phyloP scores from a whole-genome alignment of 2,888 invertebrate species.

The Lasiommata megera region DNA sequence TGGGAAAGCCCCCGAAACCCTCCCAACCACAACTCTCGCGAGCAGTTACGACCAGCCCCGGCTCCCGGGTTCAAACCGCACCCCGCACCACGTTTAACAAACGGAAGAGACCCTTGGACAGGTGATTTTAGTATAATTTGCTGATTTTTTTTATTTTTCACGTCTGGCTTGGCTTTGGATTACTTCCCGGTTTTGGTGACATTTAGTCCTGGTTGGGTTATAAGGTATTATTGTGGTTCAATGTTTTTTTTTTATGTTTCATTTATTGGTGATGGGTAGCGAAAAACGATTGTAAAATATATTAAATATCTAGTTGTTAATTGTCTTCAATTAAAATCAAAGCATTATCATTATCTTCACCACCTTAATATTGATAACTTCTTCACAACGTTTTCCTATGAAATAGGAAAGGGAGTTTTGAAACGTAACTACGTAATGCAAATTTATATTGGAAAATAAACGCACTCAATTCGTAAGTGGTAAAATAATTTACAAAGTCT shows the following conservation, averaged over 20 bases:
- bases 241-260: neutral
- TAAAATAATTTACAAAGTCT: too few relatives aligned
- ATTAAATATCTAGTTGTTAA: too few relatives aligned
- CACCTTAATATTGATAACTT: too few relatives aligned
- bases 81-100: slow-evolving; percentile 67
- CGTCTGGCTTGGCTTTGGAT: slow-evolving; percentile 54
- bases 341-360: too few relatives aligned
- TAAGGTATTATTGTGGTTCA: neutral
- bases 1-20: slow-evolving; percentile 58
- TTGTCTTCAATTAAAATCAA: too few relatives aligned
- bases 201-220: neutral
- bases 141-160: slow-evolving; percentile 41
- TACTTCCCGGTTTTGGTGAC: slow-evolving; percentile 7
- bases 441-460: too few relatives aligned
- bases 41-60: slow-evolving; percentile 27
- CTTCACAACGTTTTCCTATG: too few relatives aligned
- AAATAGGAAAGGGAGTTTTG: too few relatives aligned
- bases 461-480: too few relatives aligned
- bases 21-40: slow-evolving; percentile 25
- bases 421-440: too few relatives aligned
- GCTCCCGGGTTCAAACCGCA: slow-evolving; percentile 42
- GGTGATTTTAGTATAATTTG: slow-evolving; percentile 81
- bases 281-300: neutral
- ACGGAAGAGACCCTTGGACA: slow-evolving; percentile 82
- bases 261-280: slow-evolving; percentile 25